Base-by-base conservation (phyloP, 1,140 invertebrate species). In the Cyrtorhinus lividipennis region DNA sequence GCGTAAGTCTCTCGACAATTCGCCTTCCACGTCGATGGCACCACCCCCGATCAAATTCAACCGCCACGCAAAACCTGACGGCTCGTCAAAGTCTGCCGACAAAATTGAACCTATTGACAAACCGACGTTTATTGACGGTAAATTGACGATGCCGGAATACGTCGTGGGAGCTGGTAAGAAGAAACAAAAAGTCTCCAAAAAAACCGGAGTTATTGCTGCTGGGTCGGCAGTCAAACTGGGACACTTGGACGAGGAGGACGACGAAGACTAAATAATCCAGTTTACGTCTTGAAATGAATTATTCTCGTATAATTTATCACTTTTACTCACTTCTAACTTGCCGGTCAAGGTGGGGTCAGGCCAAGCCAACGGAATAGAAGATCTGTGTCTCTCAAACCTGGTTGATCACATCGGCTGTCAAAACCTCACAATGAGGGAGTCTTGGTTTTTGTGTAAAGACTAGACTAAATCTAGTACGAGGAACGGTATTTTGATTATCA, bases 141-240 rank as follows among this genome's bases (percentile, higher is more conserved):
- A 85, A 73, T 63, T 86, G 26, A 74, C 87, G 1, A 84, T 88
- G 81, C 85, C 86, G 1, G 85, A 88, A 70, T 87, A 87, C 77
- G 78, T 86, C 13, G 79, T 89, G 64, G 86, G 86, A 22, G 73
- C 79, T 65, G 69, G 65, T 68, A 60, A 73, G 70, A 67, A 77
- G 75, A 70, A 71, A 72, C 63, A 73, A 66, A 22, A 25, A 24
- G 22, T 45, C 15, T 20, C 46, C 45, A 60, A 53, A 48, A 61
- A 79, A 75, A 67, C 64, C 67, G 58, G 76, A 75, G 69, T 70
- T 67, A 62, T 72, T 46, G 63, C 73, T 68, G 68, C 69, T 25
- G 65, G 65, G 5, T 72, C 68, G 62, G 72, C 78, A 66, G 67
- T 83, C 24, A 79, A 78, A 72, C 68, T 87, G 0, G 77, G 80